Conservation (phyloP, 2,797 vertebrate species). For the Phaenicophaeus curvirostris region DNA sequence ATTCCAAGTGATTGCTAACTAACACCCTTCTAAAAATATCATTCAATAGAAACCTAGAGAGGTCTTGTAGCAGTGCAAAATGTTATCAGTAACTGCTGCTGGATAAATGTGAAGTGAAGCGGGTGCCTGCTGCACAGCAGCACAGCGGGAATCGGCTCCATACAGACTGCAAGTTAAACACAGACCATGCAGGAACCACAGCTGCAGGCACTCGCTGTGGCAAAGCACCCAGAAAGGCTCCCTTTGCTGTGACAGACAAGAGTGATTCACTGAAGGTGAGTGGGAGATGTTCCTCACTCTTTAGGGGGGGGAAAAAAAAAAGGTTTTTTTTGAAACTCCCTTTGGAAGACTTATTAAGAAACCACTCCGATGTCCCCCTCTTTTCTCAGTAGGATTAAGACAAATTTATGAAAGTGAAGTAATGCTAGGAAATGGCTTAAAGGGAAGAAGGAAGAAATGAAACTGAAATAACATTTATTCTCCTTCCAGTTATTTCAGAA, state of each 20-base stretch:
- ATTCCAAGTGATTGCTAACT: background rate
- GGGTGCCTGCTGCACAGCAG: background rate
- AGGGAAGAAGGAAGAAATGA: background rate
- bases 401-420: background rate
- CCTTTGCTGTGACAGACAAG: background rate
- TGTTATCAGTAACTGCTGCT: rapidly evolving
- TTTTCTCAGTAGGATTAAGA: background rate
- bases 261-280: background rate
- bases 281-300: background rate
- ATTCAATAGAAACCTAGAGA: background rate
- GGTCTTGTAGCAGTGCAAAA: background rate
- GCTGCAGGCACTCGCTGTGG: rapidly evolving
- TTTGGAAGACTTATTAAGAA: background rate
- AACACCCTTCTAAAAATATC: background rate
- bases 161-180: background rate
- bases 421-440: background rate
- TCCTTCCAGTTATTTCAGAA: background rate
- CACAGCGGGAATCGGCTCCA: rapidly evolving
- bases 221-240: background rate
- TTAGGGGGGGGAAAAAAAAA: background rate
- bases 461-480: background rate
- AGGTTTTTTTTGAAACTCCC: background rate
- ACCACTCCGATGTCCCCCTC: background rate
- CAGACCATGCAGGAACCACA: rapidly evolving
- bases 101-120: rapidly evolving